phyloP scores from a whole-genome alignment of 2,888 invertebrate species.

The Dicroscelio sp. region DNA sequence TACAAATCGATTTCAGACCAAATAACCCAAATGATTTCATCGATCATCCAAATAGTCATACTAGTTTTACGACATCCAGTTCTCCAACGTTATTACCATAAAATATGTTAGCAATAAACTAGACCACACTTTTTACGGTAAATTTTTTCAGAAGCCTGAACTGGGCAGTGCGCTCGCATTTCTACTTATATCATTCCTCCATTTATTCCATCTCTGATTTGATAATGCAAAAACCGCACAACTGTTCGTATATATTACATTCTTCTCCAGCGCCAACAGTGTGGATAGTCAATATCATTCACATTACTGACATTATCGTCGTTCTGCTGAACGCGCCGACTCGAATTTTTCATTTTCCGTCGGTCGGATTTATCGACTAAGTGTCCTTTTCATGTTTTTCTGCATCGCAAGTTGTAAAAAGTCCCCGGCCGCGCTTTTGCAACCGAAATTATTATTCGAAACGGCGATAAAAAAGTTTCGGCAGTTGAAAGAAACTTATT shows the following conservation, averaged over 20 bases:
- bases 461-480: too few species aligned
- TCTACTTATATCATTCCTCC: constrained; percentile 56
- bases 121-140: constrained; percentile 26
- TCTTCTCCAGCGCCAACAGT: constrained; percentile 46
- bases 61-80: background rate
- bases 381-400: constrained; percentile 38
- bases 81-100: background rate
- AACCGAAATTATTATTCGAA: too few species aligned
- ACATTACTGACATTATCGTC: constrained; percentile 72
- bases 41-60: background rate
- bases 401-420: constrained; percentile 4
- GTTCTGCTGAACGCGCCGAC: constrained; percentile 45
- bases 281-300: constrained; percentile 71
- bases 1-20: too few species aligned
- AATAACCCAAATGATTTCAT: background rate
- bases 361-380: constrained; percentile 50
- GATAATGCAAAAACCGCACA: constrained; percentile 72
- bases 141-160: constrained; percentile 19
- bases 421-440: too few species aligned
- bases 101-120: constrained; percentile 22
- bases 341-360: constrained; percentile 63
- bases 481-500: too few species aligned
- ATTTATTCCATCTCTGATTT: constrained; percentile 69
- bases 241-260: constrained; percentile 66
- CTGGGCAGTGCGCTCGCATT: background rate